Evolutionary conservation across 92 coral and sea anemone species (phyloP), one percentile per base, ranked within the genome.

Genomic region (Pocillopora grandis): DNA sequence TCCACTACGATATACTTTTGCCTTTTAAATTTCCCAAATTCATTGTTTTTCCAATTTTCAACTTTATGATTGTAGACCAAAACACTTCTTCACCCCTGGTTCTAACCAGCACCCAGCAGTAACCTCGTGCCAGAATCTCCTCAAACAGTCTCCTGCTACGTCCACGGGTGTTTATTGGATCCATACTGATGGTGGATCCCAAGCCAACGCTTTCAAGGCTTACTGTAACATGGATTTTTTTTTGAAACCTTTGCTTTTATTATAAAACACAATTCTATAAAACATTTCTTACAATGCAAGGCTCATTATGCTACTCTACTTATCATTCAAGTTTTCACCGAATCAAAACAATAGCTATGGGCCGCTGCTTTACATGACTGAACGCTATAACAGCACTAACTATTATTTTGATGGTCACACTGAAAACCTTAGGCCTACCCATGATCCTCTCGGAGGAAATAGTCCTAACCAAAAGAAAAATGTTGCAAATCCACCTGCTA

Each of bases 231-330:
- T 83, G 66, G 55, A 66, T 21, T 87, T 91, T 16, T 81, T 9
- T 86, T 84, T 27, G 91, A 89, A 81, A 89, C 89, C 77, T 90
- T 91, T 49, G 82, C 84, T 3, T 75, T 85, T 7, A 88, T 84
- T n/a, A 86, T 90, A 5, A 71, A 88, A 8, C 92, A 88, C 0
- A 86, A 23, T 66, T 85, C 21, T 91, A 90, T 15, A 88, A 79
- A 52, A 88, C 82, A 49, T 87, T 86, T 21, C 94, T 92, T 15
- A 48, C 71, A 5, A 70, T 19, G 17, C 12, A 55, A 35, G 74
- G 8, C 15, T 52, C 16, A 20, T 2, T 14, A 20, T 9, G 12
- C n/a, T 20, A 19, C 17, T 49, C 55, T 13, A 19, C 52, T 31
- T 12, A 12, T 33, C 17, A 27, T 21, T 3, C 13, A 31, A 9